Evolutionary conservation across 35 echinoderm and acorn worm genomes (phyloP).

Genomic region (Apostichopus californicus): DNA sequence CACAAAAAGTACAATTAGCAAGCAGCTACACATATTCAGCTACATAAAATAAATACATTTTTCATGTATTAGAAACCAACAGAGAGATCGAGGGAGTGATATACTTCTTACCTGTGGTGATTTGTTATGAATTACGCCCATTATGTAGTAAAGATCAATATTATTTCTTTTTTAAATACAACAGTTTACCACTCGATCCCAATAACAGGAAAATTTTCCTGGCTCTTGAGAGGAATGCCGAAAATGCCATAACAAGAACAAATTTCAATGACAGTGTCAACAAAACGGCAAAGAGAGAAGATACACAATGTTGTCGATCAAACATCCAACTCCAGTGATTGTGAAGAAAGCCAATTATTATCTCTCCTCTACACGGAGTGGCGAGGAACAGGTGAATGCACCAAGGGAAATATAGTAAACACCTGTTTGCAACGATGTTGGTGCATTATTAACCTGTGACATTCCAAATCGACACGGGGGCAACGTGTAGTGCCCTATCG

Average conservation of each 20-base stretch:
- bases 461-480: too few relatives aligned
- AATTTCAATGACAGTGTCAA: neutral
- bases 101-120: too few relatives aligned
- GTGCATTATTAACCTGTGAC: neutral
- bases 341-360: conserved; percentile 52
- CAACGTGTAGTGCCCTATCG: neutral
- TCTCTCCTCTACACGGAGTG: neutral
- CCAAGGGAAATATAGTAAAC: neutral
- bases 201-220: conserved; percentile 24
- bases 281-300: conserved; percentile 8
- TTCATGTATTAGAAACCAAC: too few relatives aligned
- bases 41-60: too few relatives aligned
- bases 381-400: conserved; percentile 19
- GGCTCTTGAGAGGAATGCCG: conserved; percentile 30
- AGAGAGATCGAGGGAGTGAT: too few relatives aligned
- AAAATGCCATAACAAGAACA: conserved; percentile 26
- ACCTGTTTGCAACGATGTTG: conserved; percentile 49
- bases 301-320: conserved; percentile 5
- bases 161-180: too few relatives aligned
- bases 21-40: too few relatives aligned
- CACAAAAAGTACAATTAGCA: too few relatives aligned
- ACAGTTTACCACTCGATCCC: too few relatives aligned
- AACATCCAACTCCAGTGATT: conserved; percentile 11
- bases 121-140: too few relatives aligned
- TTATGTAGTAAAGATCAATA: too few relatives aligned